Evolutionary conservation across 2,113 vertebrate species (phyloP), one percentile per base, ranked within the genome.

Genomic region (Aldabrachelys gigantea): DNA sequence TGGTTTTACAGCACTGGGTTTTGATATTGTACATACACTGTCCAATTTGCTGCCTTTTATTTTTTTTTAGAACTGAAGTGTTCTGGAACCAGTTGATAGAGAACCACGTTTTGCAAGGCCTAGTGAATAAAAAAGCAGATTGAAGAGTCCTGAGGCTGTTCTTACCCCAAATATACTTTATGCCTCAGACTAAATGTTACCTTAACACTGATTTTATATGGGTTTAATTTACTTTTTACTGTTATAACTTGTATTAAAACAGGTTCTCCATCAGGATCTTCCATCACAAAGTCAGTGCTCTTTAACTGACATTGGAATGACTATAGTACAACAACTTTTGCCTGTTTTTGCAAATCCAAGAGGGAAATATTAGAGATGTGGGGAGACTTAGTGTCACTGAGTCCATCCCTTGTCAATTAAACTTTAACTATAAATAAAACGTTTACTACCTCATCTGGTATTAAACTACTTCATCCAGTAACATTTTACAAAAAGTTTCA

Each of bases 401-500:
- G 41, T 49, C 12, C 91, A 27, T 1, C 9, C 11, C 7, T 24
- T 52, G 2, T 29, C 54, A 65, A 11, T 1, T 9, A 52, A 87
- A 92, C 84, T 92, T 87, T 56, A 11, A 4, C 87, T 75, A 25
- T 25, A 75, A 25, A 8, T 75, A 75, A 75, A 6, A 44, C n/a
- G 19, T 17, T 69, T 69, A 69, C 62, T 10, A 41, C 27, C 6
- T 52, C 89, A 93, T 81, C 6, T 12, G 38, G 8, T 54, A 35
- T 54, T 54, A 8, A 54, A 69, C 62, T n/a, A 41, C 27, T 8
- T 49, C 87, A 91, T 81, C 6, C 27, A 50, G 6, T 50, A 35
- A 2, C 11, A 87, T 31, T 6, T 0, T 0, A 24, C 81, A 35
- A 92, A 65, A 24, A 3, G 6, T 59, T 83, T n/a, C 9, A 65